phyloP scores from a whole-genome alignment of 2,113 vertebrate genomes.

The Poeciliopsis prolifica region DNA sequence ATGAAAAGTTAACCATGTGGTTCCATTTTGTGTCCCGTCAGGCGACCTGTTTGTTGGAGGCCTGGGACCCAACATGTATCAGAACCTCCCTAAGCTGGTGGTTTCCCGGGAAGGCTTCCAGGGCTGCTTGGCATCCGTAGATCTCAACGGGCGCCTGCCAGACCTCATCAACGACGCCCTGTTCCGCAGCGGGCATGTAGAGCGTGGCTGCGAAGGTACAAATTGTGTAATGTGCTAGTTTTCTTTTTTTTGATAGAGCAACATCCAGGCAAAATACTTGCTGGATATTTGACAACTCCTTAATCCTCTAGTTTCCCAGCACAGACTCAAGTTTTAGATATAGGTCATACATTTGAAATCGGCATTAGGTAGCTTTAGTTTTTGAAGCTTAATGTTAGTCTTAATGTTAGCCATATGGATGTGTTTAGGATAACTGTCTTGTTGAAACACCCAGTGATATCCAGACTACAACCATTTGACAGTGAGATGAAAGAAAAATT shows the following conservation, averaged over 20 bases:
- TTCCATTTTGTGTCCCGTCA: conserved; percentile 42
- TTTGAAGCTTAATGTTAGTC: no score
- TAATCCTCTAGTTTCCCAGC: no score
- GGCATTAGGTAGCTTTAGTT: no score
- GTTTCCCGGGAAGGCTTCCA: conserved; percentile 96
- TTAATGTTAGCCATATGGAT: no score
- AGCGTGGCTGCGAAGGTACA: conserved; percentile 97
- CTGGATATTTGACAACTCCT: neutral
- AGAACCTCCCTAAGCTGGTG: conserved; percentile 95
- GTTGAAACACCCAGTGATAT: no score
- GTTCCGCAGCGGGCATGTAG: conserved; percentile 94
- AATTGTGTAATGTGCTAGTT: conserved; percentile 3
- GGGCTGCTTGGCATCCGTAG: conserved; percentile 94
- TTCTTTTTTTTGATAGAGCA: neutral
- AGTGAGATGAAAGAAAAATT: no score
- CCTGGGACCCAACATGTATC: conserved; percentile 94
- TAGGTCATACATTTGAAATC: no score
- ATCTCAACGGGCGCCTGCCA: conserved; percentile 94
- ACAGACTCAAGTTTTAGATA: no score
- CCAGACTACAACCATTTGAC: no score
- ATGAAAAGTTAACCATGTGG: neutral
- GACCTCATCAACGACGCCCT: conserved; percentile 95
- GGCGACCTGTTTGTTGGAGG: conserved; percentile 96
- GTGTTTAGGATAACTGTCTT: no score
- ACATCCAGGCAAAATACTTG: neutral